Evolutionary conservation across 2,888 invertebrate species (phyloP), one percentile per base, ranked within the genome.

Genomic region (Synanthedon formicaeformis): DNA sequence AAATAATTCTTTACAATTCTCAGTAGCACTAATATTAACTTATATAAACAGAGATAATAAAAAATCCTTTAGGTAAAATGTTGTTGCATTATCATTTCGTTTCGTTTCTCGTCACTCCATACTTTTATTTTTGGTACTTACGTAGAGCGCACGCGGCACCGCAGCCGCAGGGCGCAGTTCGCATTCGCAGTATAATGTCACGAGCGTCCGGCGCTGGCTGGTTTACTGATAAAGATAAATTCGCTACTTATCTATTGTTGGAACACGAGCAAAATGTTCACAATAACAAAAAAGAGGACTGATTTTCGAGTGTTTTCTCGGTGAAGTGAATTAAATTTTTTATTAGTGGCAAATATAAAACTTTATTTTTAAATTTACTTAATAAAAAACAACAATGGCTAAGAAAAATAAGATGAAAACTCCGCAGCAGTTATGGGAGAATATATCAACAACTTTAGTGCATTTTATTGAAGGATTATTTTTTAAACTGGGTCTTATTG

Each of bases 401-500:
- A 73, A 67, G 61, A 72, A 66, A 56, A 75, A 71, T 59, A 66
- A 65, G 57, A 66, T 75, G 41, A 75, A 64, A 56, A 72, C 78
- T 41, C 81, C 83, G 45, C 87, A 85, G 66, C 66, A 75, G 54
- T 54, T 84, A 66, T 88, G 88, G 88, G 84, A 86, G 64, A 66
- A 66, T 54, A 60, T 77, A 52, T 81, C 88, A 27, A 80, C 82
- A 51, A 72, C 70, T 55, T 78, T 85, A 56, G 88, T 88, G 45
- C 67, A 81, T 60, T 72, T 79, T 58, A 82, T 85, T 48, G 87
- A 88, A 65, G 71, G 64, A 54, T 62, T 81, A 58, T 88, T 88
- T 70, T 89, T 72, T 64, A 90, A 89, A 54, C 88, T 93, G 60
- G 93, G 93, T 51, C 76, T 89, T 12, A 67, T 75, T 54, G 89